phyloP scores from a whole-genome alignment of 92 coral and sea anemone genomes.

The Paramuricea clavata region DNA sequence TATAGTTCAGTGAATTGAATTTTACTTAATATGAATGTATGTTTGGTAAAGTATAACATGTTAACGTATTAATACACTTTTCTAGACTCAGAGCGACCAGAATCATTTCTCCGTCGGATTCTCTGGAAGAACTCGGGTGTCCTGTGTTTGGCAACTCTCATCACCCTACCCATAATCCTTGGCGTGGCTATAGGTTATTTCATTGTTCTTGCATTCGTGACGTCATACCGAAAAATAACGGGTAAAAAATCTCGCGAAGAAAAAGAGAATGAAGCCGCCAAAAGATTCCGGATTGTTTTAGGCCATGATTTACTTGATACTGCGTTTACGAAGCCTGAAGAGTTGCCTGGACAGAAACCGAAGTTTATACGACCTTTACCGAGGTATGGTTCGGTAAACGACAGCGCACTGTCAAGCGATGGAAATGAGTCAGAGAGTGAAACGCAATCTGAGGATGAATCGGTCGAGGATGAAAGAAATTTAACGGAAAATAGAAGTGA shows the following conservation, averaged over 20 bases:
- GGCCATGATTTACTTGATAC: constrained; percentile 91
- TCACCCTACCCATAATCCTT: constrained; percentile 84
- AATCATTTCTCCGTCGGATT: constrained; percentile 66
- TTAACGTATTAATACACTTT: neutral
- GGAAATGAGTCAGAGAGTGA: constrained; percentile 72
- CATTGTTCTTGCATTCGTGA: constrained; percentile 77
- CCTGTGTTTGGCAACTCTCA: constrained; percentile 79
- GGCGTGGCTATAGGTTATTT: constrained; percentile 95
- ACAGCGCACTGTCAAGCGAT: constrained; percentile 74
- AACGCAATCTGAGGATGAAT: constrained; percentile 61
- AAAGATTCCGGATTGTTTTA: constrained; percentile 85
- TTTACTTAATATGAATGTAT: no score
- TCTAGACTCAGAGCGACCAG: constrained; percentile 24
- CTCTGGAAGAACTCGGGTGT: constrained; percentile 93
- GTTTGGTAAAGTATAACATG: no score
- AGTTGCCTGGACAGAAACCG: constrained; percentile 83
- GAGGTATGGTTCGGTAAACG: constrained; percentile 7
- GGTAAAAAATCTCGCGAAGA: constrained; percentile 69
- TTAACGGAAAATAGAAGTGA: neutral
- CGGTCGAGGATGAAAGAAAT: constrained; percentile 68
- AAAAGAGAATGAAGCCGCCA: constrained; percentile 76
- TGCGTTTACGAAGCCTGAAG: constrained; percentile 87
- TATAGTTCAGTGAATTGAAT: no score
- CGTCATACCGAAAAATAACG: constrained; percentile 80
- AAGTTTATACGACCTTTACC: constrained; percentile 46